Percentiles rank a stretch among this genome's conserved stretches.
phyloP scores from a whole-genome alignment of 2,797 vertebrate genomes.

The Malacoraja senta region DNA sequence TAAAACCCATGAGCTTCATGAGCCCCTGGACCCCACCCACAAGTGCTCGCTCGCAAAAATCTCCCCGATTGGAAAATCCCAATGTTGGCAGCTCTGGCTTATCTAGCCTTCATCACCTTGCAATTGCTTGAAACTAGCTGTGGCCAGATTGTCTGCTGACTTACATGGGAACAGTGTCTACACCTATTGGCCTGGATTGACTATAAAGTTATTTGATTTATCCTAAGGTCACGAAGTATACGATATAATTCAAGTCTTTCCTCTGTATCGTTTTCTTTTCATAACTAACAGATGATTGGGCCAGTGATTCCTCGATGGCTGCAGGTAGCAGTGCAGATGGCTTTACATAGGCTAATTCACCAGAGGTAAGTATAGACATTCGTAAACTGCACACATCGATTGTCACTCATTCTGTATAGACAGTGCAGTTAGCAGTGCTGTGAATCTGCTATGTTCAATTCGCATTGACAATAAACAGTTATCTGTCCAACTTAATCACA shows the following conservation, averaged over 20 bases:
- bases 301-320: conserved; percentile 65
- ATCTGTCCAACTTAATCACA: background rate
- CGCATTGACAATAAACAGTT: background rate
- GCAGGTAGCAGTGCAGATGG: conserved; percentile 52
- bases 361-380: conserved; percentile 63
- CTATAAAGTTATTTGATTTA: background rate
- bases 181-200: conserved; percentile 20
- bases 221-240: background rate
- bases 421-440: background rate
- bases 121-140: background rate
- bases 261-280: conserved; percentile 5
- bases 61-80: no score
- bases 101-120: background rate
- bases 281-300: conserved; percentile 58
- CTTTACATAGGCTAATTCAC: conserved; percentile 71
- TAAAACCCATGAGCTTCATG: no score
- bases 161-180: background rate
- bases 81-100: no score
- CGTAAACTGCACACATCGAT: background rate
- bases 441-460: background rate
- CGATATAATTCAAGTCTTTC: background rate
- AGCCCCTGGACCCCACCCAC: no score
- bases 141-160: background rate
- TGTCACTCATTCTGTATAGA: background rate
- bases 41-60: no score